Conservation (phyloP, 2,797 vertebrate species). For the Mormyrops attenuatus region DNA sequence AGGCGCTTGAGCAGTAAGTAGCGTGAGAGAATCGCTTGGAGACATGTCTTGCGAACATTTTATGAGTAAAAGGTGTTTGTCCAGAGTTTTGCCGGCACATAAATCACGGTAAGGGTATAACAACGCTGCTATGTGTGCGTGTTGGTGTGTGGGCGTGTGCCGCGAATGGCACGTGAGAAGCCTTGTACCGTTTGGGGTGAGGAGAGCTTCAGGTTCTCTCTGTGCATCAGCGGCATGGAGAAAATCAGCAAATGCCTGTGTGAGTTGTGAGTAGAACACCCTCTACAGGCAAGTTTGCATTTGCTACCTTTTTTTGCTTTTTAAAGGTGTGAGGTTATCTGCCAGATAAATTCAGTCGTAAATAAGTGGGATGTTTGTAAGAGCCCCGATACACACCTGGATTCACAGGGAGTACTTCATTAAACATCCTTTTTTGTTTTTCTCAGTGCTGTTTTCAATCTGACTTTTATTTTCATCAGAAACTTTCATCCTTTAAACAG, state of each 20-base stretch:
- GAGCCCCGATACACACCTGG: background rate
- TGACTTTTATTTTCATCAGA: background rate
- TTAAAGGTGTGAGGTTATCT: background rate
- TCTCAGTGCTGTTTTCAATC: background rate
- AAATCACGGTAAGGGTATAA: background rate
- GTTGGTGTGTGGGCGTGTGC: background rate
- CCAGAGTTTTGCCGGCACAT: background rate
- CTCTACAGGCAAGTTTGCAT: background rate
- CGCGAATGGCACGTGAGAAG: background rate
- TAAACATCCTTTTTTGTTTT: background rate
- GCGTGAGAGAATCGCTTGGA: background rate
- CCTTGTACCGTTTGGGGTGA: background rate
- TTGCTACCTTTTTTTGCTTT: background rate
- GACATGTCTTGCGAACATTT: background rate
- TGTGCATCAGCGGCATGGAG: background rate
- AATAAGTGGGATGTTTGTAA: background rate
- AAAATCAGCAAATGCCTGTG: background rate
- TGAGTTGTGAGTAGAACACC: background rate
- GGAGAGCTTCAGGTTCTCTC: background rate
- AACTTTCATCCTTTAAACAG: background rate
- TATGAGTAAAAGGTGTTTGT: background rate
- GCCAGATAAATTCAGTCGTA: background rate
- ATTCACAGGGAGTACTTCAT: background rate
- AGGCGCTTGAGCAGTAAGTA: background rate
- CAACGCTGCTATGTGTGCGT: background rate